Evolutionary conservation across 2,113 vertebrate species (phyloP).

Genomic region (Oceanites oceanicus): DNA sequence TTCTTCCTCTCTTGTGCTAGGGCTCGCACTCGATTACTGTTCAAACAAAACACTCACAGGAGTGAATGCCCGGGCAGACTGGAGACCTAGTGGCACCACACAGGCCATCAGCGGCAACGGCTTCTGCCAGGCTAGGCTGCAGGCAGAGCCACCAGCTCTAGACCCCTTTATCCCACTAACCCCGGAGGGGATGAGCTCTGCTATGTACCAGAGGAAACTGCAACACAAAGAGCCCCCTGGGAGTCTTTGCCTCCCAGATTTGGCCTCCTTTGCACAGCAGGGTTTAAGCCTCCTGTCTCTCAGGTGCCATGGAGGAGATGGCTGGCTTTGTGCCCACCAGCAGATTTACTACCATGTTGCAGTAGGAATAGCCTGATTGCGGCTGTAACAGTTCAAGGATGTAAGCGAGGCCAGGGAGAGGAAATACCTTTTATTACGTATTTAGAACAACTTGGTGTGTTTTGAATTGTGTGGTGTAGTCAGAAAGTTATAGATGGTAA

Average conservation of each 20-base stretch:
- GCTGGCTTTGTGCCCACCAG: not conserved
- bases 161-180: not conserved
- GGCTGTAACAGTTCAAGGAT: not conserved
- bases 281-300: not conserved
- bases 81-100: not conserved
- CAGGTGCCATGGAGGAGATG: not conserved
- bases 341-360: not conserved
- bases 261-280: not conserved
- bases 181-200: not conserved
- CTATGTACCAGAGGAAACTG: fast-evolving
- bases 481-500: not conserved
- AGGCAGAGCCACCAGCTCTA: not conserved
- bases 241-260: not conserved
- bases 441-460: not conserved
- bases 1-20: not conserved
- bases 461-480: constrained; percentile 23
- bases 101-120: not conserved
- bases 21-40: fast-evolving
- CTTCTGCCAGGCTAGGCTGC: not conserved
- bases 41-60: not conserved
- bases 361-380: not conserved
- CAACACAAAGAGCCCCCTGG: fast-evolving
- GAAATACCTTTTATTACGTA: not conserved
- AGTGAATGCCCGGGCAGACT: fast-evolving
- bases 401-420: not conserved